These are phyloP conservation scores for Semaprochilodus insignis DNA, from an alignment of 2,797 vertebrate genomes.

Conservation along the genomic window DNA sequence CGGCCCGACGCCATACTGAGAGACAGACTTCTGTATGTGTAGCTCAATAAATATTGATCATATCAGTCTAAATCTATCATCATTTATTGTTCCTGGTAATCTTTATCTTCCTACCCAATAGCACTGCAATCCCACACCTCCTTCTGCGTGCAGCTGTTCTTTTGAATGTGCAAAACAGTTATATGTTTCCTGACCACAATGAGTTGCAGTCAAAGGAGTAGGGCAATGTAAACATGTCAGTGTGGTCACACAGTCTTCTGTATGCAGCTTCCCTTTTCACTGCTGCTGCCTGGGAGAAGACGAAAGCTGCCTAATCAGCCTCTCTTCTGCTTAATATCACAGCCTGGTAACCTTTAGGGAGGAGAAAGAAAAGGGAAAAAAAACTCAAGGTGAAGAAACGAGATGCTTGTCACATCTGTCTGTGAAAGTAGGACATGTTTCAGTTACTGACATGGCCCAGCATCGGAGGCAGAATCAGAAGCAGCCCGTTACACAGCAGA, in stretches of 20 bases:
- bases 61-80: too few relatives aligned
- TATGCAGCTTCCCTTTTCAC: conserved; percentile 4
- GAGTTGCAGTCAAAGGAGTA: neutral
- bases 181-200: neutral
- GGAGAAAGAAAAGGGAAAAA: neutral
- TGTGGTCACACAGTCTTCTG: neutral
- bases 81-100: too few relatives aligned
- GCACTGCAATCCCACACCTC: too few relatives aligned
- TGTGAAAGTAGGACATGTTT: conserved; percentile 51
- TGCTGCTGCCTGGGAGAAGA: conserved; percentile 12
- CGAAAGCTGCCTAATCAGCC: conserved; percentile 39
- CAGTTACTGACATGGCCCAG: conserved; percentile 39
- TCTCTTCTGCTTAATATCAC: conserved; percentile 50
- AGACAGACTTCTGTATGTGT: too few relatives aligned
- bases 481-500: conserved; percentile 41
- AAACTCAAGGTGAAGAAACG: conserved; percentile 47
- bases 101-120: too few relatives aligned
- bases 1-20: too few relatives aligned
- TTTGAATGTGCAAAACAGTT: too few relatives aligned
- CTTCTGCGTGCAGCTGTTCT: too few relatives aligned
- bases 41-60: too few relatives aligned
- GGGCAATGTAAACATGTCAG: conserved; percentile 38
- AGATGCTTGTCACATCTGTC: conserved; percentile 55
- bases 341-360: conserved; percentile 45
- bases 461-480: conserved; percentile 43